Percentiles rank a stretch among this genome's conserved stretches.
These are phyloP conservation scores for Psittacara wagleri DNA, from an alignment of 2,113 vertebrate species.

Conservation along the genomic window DNA sequence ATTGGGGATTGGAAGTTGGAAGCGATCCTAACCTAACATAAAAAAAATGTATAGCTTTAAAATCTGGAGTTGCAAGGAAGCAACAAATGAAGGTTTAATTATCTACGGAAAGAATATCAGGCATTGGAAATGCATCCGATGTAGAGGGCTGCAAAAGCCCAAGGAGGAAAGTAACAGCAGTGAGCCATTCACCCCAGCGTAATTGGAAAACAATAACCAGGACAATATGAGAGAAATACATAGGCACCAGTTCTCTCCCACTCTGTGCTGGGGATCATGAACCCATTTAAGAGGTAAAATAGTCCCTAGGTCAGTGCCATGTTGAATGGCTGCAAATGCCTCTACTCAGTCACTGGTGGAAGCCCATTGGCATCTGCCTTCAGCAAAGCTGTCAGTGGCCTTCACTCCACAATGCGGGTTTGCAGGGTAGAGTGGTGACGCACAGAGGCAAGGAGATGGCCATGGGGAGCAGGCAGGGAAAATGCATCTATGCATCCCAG, in stretches of 20 bases:
- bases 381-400: background rate
- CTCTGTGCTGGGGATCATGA: background rate
- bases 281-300: constrained; percentile 32
- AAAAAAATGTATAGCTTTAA: constrained; percentile 66
- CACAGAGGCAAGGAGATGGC: background rate
- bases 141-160: constrained; percentile 5
- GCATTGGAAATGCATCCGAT: constrained; percentile 39
- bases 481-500: background rate
- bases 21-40: constrained; percentile 75
- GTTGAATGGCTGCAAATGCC: background rate
- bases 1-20: constrained; percentile 82
- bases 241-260: background rate
- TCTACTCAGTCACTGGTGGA: background rate
- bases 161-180: background rate
- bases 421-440: background rate
- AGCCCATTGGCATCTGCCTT: background rate
- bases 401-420: background rate
- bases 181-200: background rate
- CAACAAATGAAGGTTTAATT: constrained; percentile 75
- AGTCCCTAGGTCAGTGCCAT: constrained; percentile 5
- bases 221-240: background rate
- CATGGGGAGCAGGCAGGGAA: background rate
- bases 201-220: background rate
- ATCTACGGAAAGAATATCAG: constrained; percentile 36
- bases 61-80: constrained; percentile 76